These are phyloP conservation scores for Drosophila jambulina DNA, from an alignment of 1,140 invertebrate species.

Conservation along the genomic window DNA sequence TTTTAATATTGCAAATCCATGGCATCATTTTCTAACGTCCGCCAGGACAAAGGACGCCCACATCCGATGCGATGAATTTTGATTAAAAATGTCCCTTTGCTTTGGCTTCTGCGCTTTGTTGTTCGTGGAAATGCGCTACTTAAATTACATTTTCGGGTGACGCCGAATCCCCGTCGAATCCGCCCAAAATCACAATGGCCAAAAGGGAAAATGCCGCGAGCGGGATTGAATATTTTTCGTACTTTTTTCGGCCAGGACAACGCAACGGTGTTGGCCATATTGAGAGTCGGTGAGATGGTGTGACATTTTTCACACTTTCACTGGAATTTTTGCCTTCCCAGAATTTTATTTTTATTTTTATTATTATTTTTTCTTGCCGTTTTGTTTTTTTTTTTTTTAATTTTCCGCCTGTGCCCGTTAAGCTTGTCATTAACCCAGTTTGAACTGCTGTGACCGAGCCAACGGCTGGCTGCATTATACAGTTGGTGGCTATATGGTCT, in stretches of 20 bases:
- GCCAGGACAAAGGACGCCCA: conserved; percentile 15
- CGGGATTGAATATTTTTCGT: conserved; percentile 60
- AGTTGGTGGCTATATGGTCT: conserved; percentile 24
- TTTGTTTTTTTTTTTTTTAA: conserved; percentile 62
- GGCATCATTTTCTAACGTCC: conserved; percentile 32
- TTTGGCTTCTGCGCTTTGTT: conserved; percentile 58
- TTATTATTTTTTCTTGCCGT: background rate
- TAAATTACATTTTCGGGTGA: conserved; percentile 66
- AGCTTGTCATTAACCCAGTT: conserved; percentile 83
- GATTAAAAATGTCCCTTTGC: conserved; percentile 68
- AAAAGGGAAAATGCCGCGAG: conserved; percentile 40
- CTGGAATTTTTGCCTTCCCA: conserved; percentile 19
- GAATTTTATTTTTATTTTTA: background rate
- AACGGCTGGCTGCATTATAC: conserved; percentile 24
- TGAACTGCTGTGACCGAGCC: conserved; percentile 52
- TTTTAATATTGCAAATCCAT: conserved; percentile 45
- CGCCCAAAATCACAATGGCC: conserved; percentile 39
- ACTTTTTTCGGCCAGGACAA: conserved; percentile 21
- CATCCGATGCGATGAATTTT: conserved; percentile 47
- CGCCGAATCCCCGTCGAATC: conserved; percentile 19
- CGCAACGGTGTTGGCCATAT: conserved; percentile 7
- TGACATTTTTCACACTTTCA: conserved; percentile 45
- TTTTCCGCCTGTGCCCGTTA: conserved; percentile 75
- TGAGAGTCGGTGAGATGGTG: conserved; percentile 1
- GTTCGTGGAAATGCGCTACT: conserved; percentile 54